Percentiles rank a stretch among this genome's conserved stretches.
phyloP scores from a whole-genome alignment of 2,797 vertebrate genomes.

The Meda fulgida region DNA sequence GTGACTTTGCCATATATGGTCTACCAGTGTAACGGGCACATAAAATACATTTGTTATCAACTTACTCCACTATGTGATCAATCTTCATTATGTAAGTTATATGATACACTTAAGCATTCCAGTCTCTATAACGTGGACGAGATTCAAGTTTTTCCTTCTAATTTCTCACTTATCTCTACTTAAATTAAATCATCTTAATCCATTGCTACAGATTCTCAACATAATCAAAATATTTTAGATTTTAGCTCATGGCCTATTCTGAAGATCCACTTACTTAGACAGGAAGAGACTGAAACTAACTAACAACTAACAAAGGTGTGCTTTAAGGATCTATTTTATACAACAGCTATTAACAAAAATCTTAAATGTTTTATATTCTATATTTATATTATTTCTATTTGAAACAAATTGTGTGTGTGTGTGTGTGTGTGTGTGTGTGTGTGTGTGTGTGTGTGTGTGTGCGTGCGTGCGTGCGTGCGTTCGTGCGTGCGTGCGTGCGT shows the following conservation, averaged over 20 bases:
- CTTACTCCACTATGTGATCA: conserved; percentile 43
- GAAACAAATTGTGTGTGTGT: too few relatives aligned
- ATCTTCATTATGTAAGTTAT: conserved; percentile 2
- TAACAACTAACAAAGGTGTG: not conserved
- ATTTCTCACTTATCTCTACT: not conserved
- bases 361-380: not conserved
- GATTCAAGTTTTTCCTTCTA: not conserved
- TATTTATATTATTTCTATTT: too few relatives aligned
- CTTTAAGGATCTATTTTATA: not conserved
- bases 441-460: too few relatives aligned
- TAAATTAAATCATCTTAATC: not conserved
- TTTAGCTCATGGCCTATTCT: not conserved
- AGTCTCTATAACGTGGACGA: conserved; percentile 10
- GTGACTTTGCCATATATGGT: conserved; percentile 73
- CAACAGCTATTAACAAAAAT: not conserved
- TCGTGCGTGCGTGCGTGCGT: too few relatives aligned
- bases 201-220: not conserved
- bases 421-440: too few relatives aligned
- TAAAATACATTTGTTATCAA: conserved; percentile 64
- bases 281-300: not conserved
- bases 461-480: too few relatives aligned
- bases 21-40: conserved; percentile 58
- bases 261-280: not conserved
- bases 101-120: conserved; percentile 1
- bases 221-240: conserved; percentile 6